These are phyloP conservation scores for Calyptomena viridis DNA, from an alignment of 2,113 vertebrate species.

Conservation along the genomic window DNA sequence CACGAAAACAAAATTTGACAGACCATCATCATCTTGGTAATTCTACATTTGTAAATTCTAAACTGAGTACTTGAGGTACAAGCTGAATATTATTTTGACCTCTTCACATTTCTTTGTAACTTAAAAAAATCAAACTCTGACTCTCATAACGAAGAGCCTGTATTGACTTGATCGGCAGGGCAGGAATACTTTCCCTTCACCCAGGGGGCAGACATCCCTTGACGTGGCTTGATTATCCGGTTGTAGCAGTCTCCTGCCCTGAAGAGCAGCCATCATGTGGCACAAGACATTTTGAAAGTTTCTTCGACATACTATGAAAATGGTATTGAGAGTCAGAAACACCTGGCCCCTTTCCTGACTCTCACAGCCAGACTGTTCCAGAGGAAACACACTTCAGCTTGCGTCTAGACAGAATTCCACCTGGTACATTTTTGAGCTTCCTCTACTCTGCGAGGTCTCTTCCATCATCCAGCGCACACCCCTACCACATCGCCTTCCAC, in stretches of 20 bases:
- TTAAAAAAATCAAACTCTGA: not conserved
- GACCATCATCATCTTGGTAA: not conserved
- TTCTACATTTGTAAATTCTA: not conserved
- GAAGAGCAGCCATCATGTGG: fast-evolving
- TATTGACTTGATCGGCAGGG: fast-evolving
- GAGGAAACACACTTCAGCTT: not conserved
- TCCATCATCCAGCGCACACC: not conserved
- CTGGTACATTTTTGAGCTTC: not conserved
- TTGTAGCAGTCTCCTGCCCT: not conserved
- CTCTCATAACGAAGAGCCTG: fast-evolving
- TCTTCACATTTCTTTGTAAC: not conserved
- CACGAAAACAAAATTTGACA: not conserved
- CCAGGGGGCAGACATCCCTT: fast-evolving
- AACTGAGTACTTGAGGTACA: not conserved
- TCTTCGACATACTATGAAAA: not conserved
- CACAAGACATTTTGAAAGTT: not conserved
- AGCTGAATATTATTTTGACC: not conserved
- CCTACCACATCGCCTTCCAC: not conserved
- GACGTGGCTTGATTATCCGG: fast-evolving
- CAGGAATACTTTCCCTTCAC: not conserved
- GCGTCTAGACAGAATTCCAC: not conserved
- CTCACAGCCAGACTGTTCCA: not conserved
- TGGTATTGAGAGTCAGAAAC: fast-evolving
- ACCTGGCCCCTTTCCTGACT: not conserved
- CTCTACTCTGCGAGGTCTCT: not conserved